These are phyloP conservation scores for Theocolax elegans DNA, from an alignment of 1,140 invertebrate species.

Conservation along the genomic window DNA sequence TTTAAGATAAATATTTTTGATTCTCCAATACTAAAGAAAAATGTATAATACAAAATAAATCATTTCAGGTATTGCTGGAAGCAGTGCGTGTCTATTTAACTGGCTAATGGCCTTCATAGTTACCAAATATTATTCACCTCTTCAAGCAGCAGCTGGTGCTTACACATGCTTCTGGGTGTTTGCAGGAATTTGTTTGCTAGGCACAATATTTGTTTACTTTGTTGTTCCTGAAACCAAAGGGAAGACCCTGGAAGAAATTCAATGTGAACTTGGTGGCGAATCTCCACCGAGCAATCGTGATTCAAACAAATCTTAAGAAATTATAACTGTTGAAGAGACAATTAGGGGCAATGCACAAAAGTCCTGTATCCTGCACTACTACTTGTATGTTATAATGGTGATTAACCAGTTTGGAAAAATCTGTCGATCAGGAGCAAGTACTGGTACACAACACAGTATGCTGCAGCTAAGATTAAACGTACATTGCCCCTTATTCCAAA, in stretches of 20 bases:
- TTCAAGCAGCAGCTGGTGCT: slow-evolving; percentile 70
- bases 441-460: too few species aligned
- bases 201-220: slow-evolving; percentile 80
- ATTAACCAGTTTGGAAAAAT: too few species aligned
- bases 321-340: neutral
- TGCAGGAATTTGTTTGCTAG: slow-evolving; percentile 75
- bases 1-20: too few species aligned
- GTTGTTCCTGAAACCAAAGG: slow-evolving; percentile 92
- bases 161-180: slow-evolving; percentile 85
- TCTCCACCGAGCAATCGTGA: neutral
- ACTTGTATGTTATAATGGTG: too few species aligned
- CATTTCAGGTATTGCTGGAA: slow-evolving; percentile 74
- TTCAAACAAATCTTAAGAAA: neutral
- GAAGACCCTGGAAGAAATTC: slow-evolving; percentile 86
- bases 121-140: slow-evolving; percentile 79
- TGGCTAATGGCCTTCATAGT: slow-evolving; percentile 85
- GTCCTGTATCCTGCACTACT: too few species aligned
- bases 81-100: slow-evolving; percentile 79
- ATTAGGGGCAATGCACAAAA: too few species aligned
- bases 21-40: too few species aligned
- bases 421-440: too few species aligned
- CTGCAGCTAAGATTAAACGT: too few species aligned
- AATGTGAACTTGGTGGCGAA: slow-evolving; percentile 68
- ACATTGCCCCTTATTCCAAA: too few species aligned
- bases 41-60: too few species aligned